Conservation (phyloP, 1,140 invertebrate genomes). For the Trichonephila clavata region DNA sequence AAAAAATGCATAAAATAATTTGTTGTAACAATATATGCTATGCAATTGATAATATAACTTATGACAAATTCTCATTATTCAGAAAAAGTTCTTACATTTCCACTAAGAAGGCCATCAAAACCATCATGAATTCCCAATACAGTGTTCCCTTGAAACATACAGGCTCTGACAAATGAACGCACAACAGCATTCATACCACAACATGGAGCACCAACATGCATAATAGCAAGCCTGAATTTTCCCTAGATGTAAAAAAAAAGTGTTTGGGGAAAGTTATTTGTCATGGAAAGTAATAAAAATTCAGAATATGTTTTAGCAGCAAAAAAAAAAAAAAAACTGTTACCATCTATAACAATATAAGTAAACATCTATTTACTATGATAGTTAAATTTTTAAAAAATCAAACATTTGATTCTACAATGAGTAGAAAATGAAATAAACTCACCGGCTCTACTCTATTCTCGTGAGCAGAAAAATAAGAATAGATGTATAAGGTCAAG, state of each 20-base stretch:
- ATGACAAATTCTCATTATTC: no score
- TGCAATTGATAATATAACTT: no score
- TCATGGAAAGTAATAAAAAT: not conserved
- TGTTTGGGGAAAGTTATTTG: not conserved
- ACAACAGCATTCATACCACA: slow-evolving; percentile 99
- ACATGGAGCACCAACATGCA: slow-evolving; percentile 98
- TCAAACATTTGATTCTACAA: no score
- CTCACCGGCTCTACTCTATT: slow-evolving; percentile 37
- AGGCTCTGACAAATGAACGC: slow-evolving; percentile 96
- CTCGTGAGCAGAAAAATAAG: slow-evolving; percentile 51
- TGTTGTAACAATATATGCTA: no score
- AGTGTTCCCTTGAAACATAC: slow-evolving; percentile 92
- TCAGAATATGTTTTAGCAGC: not conserved
- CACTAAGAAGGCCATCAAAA: slow-evolving; percentile 94
- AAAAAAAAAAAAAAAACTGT: no score
- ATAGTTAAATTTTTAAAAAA: no score
- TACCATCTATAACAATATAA: no score
- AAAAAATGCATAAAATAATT: no score
- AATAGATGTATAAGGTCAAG: not conserved
- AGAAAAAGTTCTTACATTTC: slow-evolving; percentile 80
- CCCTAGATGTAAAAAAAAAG: slow-evolving; percentile 48
- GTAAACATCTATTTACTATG: no score
- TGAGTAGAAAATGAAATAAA: not conserved
- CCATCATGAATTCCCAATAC: slow-evolving; percentile 97
- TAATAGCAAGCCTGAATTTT: slow-evolving; percentile 88